A percentile compares a stretch with the other conserved stretches of the same genome.
Evolutionary conservation across 2,113 vertebrate genomes (phyloP).

Genomic region (Coregonus clupeaformis): DNA sequence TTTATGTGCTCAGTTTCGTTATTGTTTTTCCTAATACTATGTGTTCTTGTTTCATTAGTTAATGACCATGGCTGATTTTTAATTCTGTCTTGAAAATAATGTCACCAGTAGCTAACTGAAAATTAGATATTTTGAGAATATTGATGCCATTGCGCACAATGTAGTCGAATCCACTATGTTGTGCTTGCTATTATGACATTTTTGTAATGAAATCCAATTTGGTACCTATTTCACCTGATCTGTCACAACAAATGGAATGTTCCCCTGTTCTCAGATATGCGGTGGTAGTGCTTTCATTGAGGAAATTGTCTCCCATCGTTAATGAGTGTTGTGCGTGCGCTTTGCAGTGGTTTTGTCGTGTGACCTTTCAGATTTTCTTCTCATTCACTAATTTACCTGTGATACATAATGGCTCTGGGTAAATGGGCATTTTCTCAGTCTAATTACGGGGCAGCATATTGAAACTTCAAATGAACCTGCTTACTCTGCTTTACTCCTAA

Average conservation of each 20-base stretch:
- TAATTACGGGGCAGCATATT: conserved; percentile 43
- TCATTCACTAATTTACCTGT: conserved; percentile 28
- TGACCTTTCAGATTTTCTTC: conserved; percentile 26
- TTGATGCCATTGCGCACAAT: too few relatives aligned
- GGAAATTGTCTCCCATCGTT: neutral
- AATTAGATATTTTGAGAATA: too few relatives aligned
- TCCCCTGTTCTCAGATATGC: neutral
- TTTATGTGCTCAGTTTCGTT: too few relatives aligned
- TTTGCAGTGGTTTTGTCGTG: neutral
- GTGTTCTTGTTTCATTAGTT: too few relatives aligned
- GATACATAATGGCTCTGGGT: conserved; percentile 9
- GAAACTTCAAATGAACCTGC: conserved; percentile 50
- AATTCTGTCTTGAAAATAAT: too few relatives aligned
- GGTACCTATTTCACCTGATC: neutral
- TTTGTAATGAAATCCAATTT: neutral
- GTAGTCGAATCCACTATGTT: too few relatives aligned
- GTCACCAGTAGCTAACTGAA: too few relatives aligned
- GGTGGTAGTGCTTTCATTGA: neutral
- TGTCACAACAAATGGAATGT: neutral
- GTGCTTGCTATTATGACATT: neutral
- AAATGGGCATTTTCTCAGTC: conserved; percentile 46
- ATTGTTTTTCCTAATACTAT: too few relatives aligned
- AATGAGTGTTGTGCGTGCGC: neutral
- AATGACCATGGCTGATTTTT: too few relatives aligned
- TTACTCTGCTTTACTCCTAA: conserved; percentile 32